phyloP scores from a whole-genome alignment of 2,888 invertebrate genomes.

The Scrobipalpa costella region DNA sequence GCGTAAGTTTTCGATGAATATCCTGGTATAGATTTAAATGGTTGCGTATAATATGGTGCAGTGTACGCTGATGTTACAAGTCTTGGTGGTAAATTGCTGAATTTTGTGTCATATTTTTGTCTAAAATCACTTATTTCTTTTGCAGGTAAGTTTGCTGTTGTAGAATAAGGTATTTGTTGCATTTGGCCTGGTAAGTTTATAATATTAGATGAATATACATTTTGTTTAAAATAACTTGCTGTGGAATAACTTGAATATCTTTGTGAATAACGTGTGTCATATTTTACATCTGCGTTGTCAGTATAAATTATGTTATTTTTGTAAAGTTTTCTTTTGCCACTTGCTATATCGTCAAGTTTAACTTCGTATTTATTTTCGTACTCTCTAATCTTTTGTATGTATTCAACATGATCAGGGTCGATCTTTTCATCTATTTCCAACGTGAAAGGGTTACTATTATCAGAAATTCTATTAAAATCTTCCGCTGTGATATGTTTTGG shows the following conservation, averaged over 20 bases:
- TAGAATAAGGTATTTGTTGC: background rate
- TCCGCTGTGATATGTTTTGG: background rate
- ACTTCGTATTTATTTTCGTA: constrained; percentile 12
- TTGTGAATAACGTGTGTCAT: background rate
- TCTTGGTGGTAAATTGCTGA: background rate
- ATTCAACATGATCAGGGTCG: background rate
- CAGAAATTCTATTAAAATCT: constrained; percentile 14
- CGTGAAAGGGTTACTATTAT: background rate
- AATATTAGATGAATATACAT: background rate
- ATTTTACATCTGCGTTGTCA: background rate
- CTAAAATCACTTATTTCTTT: background rate
- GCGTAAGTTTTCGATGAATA: background rate
- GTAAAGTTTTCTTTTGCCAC: background rate
- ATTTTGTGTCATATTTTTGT: background rate
- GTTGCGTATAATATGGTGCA: background rate
- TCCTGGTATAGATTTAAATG: background rate
- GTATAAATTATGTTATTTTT: background rate
- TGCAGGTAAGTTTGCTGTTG: background rate
- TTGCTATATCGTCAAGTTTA: background rate
- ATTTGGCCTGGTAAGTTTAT: background rate
- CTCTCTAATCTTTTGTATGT: background rate
- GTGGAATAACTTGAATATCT: background rate
- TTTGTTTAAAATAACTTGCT: background rate
- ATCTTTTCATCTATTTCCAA: constrained; percentile 12
- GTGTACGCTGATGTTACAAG: background rate